Conservation (phyloP, 2,888 invertebrate genomes). For the Mystacides longicornis region DNA sequence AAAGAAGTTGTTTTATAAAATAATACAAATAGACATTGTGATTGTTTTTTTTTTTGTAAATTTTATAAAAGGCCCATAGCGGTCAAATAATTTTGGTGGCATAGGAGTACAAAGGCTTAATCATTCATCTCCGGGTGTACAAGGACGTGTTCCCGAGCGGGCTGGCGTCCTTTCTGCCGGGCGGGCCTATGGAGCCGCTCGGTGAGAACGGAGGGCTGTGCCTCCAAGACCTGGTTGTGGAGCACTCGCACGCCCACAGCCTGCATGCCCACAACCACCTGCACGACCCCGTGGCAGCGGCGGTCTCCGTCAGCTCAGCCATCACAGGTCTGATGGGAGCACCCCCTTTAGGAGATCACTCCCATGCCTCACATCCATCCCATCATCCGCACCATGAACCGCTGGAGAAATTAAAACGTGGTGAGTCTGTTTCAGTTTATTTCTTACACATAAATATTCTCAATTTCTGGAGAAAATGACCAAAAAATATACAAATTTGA, state of each 20-base stretch:
- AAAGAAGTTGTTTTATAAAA: no score
- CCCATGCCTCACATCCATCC: slow-evolving; percentile 48
- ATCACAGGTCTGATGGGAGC: slow-evolving; percentile 46
- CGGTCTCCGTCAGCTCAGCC: slow-evolving; percentile 49
- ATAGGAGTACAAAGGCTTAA: slow-evolving; percentile 35
- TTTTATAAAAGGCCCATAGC: background rate
- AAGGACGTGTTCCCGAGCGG: slow-evolving; percentile 41
- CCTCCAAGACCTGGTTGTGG: slow-evolving; percentile 61
- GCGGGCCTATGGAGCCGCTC: slow-evolving; percentile 62
- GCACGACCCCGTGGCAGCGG: slow-evolving; percentile 47
- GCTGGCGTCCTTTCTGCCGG: slow-evolving; percentile 36
- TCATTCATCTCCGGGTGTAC: slow-evolving; percentile 51
- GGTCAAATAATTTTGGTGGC: background rate
- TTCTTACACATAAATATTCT: no score
- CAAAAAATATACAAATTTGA: no score
- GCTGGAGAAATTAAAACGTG: slow-evolving; percentile 71
- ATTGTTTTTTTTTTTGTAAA: no score
- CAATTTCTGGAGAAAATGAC: no score
- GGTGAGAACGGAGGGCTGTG: slow-evolving; percentile 65
- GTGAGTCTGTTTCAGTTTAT: slow-evolving; percentile 47
- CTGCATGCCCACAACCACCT: slow-evolving; percentile 45
- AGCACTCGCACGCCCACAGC: slow-evolving; percentile 42
- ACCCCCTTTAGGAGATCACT: slow-evolving; percentile 45
- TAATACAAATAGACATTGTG: no score
- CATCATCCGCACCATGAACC: slow-evolving; percentile 67